Percentiles rank a stretch among this genome's conserved stretches.
These are phyloP conservation scores for Epirrita christyi DNA, from an alignment of 2,888 invertebrate species.

Conservation along the genomic window DNA sequence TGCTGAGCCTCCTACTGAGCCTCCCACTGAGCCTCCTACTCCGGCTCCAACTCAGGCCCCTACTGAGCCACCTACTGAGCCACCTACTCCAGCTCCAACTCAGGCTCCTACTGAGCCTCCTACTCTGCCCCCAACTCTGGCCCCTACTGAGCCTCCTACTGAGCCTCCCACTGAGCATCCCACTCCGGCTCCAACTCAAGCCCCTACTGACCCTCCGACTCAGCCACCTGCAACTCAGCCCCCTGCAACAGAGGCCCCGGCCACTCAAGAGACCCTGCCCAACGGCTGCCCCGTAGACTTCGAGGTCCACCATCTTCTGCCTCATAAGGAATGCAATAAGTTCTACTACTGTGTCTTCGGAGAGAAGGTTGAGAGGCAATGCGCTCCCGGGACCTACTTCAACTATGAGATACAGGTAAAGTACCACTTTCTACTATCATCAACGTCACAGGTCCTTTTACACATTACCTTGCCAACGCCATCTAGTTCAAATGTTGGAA, in stretches of 20 bases:
- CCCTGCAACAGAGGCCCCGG: slow-evolving; percentile 7
- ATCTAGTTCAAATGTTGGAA: too few species aligned
- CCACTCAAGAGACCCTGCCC: slow-evolving; percentile 12
- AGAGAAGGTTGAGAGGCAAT: slow-evolving; percentile 43
- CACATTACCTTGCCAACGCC: too few species aligned
- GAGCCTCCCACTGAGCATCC: slow-evolving; percentile 13
- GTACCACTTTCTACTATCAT: slow-evolving; percentile 29
- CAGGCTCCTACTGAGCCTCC: slow-evolving; percentile 6
- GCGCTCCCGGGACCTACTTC: slow-evolving; percentile 52
- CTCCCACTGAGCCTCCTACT: not conserved
- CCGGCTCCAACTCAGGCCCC: too few species aligned
- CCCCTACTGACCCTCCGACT: slow-evolving; percentile 18
- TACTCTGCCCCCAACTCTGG: not conserved
- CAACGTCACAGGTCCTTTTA: too few species aligned
- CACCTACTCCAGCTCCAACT: slow-evolving; percentile 15
- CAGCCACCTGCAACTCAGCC: slow-evolving; percentile 4
- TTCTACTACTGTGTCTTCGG: slow-evolving; percentile 62
- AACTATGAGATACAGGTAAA: slow-evolving; percentile 54
- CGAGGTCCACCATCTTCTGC: slow-evolving; percentile 47
- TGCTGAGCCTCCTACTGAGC: too few species aligned
- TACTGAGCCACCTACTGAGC: slow-evolving; percentile 20
- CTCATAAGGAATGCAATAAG: slow-evolving; percentile 55
- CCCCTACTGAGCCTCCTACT: slow-evolving; percentile 3
- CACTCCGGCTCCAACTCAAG: slow-evolving; percentile 31
- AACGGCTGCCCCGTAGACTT: slow-evolving; percentile 38